Base-by-base conservation (phyloP, 2,888 invertebrate species). In the Brachynemurus nebulosus region DNA sequence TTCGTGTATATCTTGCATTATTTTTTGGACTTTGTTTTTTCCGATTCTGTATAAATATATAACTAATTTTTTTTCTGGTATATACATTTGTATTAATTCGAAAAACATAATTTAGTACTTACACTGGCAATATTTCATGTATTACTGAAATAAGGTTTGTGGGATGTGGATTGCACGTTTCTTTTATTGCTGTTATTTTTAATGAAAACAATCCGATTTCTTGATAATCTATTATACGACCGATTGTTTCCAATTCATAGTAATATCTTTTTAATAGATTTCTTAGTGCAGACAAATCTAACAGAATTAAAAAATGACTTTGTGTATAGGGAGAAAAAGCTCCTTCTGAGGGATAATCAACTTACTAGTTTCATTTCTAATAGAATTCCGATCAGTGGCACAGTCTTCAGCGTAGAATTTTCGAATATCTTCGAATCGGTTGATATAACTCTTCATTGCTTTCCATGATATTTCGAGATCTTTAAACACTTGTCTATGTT, bases 41-140 rank as follows among this genome's bases (percentile, higher is more conserved):
- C 81, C 83, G 52, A 85, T 69, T 45, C 81, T 82, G 47, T 6
- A n/a, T n/a, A n/a, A n/a, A n/a, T n/a, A n/a, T n/a, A n/a, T n/a
- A n/a, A n/a, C n/a, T n/a, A n/a, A n/a, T n/a, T n/a, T n/a, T n/a
- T n/a, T n/a, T n/a, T n/a, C n/a, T n/a, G n/a, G n/a, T n/a, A n/a
- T n/a, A n/a, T n/a, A n/a, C n/a, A n/a, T n/a, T n/a, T 9, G 23
- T 6, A 23, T 36, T 5, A 37, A 37, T 20, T 7, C 12, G 18
- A 18, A 16, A 14, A 17, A 18, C 18, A 20, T 9, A 37, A 11
- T 5, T 2, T 17, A 11, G 17, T 9, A 18, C 19, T 17, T 37
- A 37, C 37, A 17, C 20, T 20, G 37, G 37, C 12, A 20, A n/a
- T 37, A 20, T 37, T 37, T 37, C 19, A n/a, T 37, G 12, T 11